Evolutionary conservation across 1,140 invertebrate species (phyloP), one percentile per base, ranked within the genome.

Genomic region (Brachionus koreanus): DNA sequence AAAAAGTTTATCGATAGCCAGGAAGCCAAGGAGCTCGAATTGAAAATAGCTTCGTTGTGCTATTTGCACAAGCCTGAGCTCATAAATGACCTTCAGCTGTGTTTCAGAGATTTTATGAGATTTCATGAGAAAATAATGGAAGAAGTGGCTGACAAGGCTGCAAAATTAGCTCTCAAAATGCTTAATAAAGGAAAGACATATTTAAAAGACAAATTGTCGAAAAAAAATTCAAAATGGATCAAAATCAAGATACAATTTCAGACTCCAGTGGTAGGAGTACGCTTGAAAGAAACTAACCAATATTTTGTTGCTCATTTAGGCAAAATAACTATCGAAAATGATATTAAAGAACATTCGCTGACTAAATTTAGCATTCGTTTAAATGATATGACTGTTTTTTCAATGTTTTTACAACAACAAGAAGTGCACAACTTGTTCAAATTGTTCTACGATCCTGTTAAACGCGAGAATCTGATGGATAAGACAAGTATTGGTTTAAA

Each of bases 241-340:
- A 86, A 87, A 39, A 83, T 91, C 5, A 88, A 93, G 88, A 90
- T 96, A 76, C 90, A 94, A 52, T 89, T 97, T 69, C 93, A 95
- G 86, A 95, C 94, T 83, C 96, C 96, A 1, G 93, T 97, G 29
- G 90, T 97, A 63, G 92, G 97, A 35, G 87, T 97, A 63, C 95
- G 95, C 0, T 89, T 93, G 76, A 91, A 91, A 6, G 90, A 92
- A 33, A 95, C 94, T 88, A 85, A 91, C 16, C 91, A 95, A 86
- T 94, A 97, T 23, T 91, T 97, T 69, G 93, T 97, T 13, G 94
- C 94, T n/a, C 94, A 96, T 89, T 90, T 98, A 65, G 96, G 96
- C 37, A 93, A 94, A 86, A 97, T 97, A 85, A 92, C 91, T 25
- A 88, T 95, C 13, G 86, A 85, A 69, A 88, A 89, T 49, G 29